Evolutionary conservation across 1,140 invertebrate species (phyloP).

Genomic region (Aporrectodea caliginosa): DNA sequence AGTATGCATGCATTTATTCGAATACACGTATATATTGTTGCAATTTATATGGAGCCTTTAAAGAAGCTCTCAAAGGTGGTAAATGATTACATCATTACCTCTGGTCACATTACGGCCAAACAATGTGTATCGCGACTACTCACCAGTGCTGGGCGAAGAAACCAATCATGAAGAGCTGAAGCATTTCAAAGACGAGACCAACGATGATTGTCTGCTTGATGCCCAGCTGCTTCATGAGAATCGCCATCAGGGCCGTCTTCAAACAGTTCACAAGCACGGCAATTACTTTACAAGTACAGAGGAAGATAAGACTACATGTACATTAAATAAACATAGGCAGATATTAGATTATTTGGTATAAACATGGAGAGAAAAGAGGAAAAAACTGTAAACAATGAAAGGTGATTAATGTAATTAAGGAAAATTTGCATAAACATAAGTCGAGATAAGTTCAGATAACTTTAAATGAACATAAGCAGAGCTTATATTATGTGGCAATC

Average conservation of each 20-base stretch:
- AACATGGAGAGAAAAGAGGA: too few relatives aligned
- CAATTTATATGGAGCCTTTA: too few relatives aligned
- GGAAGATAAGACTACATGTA: background rate
- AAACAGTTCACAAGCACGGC: background rate
- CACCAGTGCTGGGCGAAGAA: constrained; percentile 80
- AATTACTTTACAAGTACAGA: background rate
- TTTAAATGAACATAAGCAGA: too few relatives aligned
- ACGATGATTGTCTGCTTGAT: constrained; percentile 96
- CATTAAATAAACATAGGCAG: background rate
- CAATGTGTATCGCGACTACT: constrained; percentile 39
- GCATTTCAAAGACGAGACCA: constrained; percentile 91
- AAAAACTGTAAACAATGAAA: too few relatives aligned
- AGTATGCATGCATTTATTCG: too few relatives aligned
- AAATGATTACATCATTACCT: too few relatives aligned
- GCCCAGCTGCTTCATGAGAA: constrained; percentile 85
- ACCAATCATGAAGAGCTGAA: constrained; percentile 95
- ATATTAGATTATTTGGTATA: background rate
- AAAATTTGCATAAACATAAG: background rate
- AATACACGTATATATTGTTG: too few relatives aligned
- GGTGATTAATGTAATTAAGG: background rate
- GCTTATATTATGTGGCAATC: too few relatives aligned
- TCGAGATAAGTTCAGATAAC: too few relatives aligned
- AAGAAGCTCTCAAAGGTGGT: too few relatives aligned
- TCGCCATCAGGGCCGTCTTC: constrained; percentile 69
- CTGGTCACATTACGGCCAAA: background rate